phyloP scores from a whole-genome alignment of 2,113 vertebrate species.

The Coptodon bakossiorum region DNA sequence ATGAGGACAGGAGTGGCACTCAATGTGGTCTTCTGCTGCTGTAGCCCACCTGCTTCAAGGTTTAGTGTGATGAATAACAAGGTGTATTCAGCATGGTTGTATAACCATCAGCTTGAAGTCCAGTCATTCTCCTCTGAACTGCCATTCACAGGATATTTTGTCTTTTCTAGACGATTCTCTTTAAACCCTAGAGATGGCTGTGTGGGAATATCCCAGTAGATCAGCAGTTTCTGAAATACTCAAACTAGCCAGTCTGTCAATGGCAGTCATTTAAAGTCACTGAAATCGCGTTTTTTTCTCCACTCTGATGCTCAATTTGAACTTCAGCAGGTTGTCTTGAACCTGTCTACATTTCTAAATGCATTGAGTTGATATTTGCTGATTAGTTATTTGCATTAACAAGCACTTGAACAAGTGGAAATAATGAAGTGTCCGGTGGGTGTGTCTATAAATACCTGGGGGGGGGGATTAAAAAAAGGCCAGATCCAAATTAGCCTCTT shows the following conservation, averaged over 20 bases:
- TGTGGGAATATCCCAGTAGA: too few species aligned
- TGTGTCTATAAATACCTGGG: background rate
- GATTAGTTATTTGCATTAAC: background rate
- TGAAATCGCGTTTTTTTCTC: background rate
- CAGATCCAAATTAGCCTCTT: background rate
- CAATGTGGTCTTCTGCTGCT: background rate
- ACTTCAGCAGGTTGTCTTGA: background rate
- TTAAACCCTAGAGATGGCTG: too few species aligned
- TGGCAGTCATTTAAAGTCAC: too few species aligned
- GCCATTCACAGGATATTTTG: background rate
- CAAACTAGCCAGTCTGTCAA: too few species aligned
- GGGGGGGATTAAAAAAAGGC: accelerated
- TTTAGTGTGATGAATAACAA: background rate
- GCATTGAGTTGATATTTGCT: background rate
- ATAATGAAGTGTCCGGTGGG: background rate
- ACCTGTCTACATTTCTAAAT: background rate
- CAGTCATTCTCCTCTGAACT: background rate
- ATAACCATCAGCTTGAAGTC: background rate
- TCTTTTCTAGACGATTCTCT: too few species aligned
- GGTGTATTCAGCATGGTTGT: background rate
- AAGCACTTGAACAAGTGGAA: background rate
- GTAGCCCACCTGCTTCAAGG: background rate
- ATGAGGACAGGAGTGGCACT: background rate
- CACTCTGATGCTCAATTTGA: background rate
- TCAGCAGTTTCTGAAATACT: too few species aligned